phyloP scores from a whole-genome alignment of 1,140 invertebrate species.

The Drepana arcuata region DNA sequence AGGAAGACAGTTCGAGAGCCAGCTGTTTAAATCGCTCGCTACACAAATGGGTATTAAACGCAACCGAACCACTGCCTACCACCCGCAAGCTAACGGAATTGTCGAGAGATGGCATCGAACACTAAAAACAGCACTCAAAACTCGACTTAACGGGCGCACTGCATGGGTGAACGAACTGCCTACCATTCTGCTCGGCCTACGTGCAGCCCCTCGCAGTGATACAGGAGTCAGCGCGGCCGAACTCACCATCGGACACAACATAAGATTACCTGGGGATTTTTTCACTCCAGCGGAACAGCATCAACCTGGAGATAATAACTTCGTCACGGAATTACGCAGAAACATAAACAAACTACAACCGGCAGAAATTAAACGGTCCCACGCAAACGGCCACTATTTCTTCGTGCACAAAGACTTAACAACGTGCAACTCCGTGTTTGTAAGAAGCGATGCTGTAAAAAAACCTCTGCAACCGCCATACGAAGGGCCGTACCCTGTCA shows the following conservation, averaged over 20 bases:
- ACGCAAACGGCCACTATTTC: no score
- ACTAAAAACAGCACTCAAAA: neutral
- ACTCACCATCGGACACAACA: neutral
- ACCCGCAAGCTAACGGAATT: neutral
- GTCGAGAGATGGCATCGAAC: neutral
- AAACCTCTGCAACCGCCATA: no score
- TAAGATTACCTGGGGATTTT: neutral
- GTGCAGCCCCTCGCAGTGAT: neutral
- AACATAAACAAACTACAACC: no score
- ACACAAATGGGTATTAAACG: neutral
- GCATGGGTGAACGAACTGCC: neutral
- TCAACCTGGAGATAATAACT: no score
- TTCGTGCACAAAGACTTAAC: no score
- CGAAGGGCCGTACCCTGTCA: no score
- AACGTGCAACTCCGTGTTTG: no score
- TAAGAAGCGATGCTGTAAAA: no score
- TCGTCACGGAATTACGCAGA: no score
- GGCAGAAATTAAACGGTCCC: no score
- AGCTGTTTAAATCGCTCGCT: neutral
- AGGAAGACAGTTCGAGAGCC: slow-evolving; percentile 1
- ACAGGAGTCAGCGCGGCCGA: neutral
- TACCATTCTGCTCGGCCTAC: neutral
- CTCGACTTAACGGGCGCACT: neutral
- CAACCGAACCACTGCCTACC: neutral
- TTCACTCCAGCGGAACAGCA: no score